These are phyloP conservation scores for Catharus ustulatus DNA, from an alignment of 2,797 vertebrate species.

Conservation along the genomic window DNA sequence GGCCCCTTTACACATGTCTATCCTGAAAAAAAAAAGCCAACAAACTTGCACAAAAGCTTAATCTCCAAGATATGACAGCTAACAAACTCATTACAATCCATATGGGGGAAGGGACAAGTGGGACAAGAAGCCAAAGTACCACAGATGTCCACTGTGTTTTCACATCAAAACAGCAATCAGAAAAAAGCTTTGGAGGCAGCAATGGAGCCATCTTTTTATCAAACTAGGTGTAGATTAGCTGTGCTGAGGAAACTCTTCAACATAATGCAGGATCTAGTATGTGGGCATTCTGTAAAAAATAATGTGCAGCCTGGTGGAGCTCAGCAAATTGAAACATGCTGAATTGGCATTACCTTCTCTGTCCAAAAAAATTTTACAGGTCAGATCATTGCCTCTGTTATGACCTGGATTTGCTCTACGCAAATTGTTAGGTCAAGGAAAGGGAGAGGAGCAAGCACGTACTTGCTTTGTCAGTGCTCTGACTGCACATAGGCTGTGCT, in stretches of 20 bases:
- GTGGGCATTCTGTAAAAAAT: neutral
- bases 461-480: neutral
- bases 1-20: slow-evolving; percentile 48
- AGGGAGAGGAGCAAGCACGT: neutral
- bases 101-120: neutral
- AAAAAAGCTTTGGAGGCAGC: neutral
- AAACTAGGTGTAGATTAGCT: neutral
- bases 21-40: neutral
- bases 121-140: neutral
- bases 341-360: neutral
- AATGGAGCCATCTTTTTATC: neutral
- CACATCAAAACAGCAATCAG: neutral
- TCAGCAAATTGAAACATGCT: neutral
- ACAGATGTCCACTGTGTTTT: neutral
- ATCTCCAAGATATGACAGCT: slow-evolving; percentile 59
- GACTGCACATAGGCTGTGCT: neutral
- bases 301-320: neutral
- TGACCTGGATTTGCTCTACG: neutral
- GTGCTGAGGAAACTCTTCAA: neutral
- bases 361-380: neutral
- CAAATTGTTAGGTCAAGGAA: slow-evolving; percentile 1
- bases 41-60: slow-evolving; percentile 30
- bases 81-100: slow-evolving; percentile 43
- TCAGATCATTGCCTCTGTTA: neutral
- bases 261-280: neutral